These are phyloP conservation scores for Danio jaintianensis DNA, from an alignment of 2,797 vertebrate species.

Conservation along the genomic window DNA sequence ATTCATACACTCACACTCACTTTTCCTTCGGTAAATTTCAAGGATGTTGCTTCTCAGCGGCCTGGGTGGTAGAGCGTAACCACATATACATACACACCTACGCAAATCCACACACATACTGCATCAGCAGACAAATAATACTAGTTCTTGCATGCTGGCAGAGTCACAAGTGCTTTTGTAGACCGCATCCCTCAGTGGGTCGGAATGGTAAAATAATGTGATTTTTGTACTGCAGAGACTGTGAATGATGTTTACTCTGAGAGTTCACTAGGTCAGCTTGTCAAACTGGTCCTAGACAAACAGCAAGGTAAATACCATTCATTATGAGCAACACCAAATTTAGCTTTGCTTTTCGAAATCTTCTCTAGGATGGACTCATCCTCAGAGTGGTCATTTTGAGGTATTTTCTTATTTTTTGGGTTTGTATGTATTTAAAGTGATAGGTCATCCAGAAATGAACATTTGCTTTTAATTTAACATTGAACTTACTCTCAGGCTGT, in stretches of 20 bases:
- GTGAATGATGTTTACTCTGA: slow-evolving; percentile 23
- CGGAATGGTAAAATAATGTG: slow-evolving; percentile 40
- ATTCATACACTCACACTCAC: not conserved
- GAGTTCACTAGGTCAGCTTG: slow-evolving; percentile 44
- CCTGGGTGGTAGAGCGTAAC: slow-evolving; percentile 53
- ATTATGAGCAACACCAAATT: slow-evolving; percentile 24
- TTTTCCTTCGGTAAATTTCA: slow-evolving; percentile 34
- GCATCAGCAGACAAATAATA: slow-evolving; percentile 13
- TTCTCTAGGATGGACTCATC: not conserved
- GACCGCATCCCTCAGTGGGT: slow-evolving; percentile 39
- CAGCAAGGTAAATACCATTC: not conserved
- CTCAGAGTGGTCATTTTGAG: not conserved
- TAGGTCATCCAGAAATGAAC: too few species aligned
- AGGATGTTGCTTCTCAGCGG: slow-evolving; percentile 35
- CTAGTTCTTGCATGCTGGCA: not conserved
- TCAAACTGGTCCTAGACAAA: slow-evolving; percentile 22
- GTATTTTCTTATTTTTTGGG: not conserved
- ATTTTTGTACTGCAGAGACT: slow-evolving; percentile 24
- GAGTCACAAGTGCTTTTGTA: slow-evolving; percentile 14
- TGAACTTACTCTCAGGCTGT: too few species aligned
- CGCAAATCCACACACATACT: slow-evolving; percentile 29
- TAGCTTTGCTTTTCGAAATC: slow-evolving; percentile 10
- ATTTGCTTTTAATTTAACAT: too few species aligned
- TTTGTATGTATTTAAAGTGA: too few species aligned
- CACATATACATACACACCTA: slow-evolving; percentile 47